Percentiles rank a stretch among this genome's conserved stretches.
These are phyloP conservation scores for Siniperca obscura DNA, from an alignment of 2,797 vertebrate genomes.

Conservation along the genomic window DNA sequence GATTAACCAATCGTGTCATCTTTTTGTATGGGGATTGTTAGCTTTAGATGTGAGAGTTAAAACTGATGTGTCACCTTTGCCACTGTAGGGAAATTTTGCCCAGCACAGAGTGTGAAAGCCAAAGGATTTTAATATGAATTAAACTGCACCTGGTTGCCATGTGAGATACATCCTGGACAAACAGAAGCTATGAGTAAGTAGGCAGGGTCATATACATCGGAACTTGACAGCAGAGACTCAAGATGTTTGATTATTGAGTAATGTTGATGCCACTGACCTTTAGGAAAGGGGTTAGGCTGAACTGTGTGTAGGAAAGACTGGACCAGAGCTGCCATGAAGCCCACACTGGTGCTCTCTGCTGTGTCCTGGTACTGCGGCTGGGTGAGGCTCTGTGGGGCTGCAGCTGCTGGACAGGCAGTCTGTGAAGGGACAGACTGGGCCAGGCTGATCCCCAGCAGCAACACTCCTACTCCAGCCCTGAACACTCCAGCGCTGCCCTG, in stretches of 20 bases:
- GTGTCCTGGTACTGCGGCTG: conserved; percentile 66
- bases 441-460: conserved; percentile 64
- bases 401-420: conserved; percentile 49
- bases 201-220: too few relatives aligned
- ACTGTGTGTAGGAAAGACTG: conserved; percentile 87
- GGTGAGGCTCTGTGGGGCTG: conserved; percentile 54
- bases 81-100: background rate
- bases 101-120: background rate
- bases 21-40: background rate
- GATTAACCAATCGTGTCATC: conserved; percentile 29
- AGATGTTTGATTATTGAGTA: conserved; percentile 3
- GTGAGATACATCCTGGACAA: background rate
- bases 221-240: background rate
- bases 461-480: conserved; percentile 27
- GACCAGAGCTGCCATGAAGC: conserved; percentile 80
- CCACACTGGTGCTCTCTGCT: conserved; percentile 7
- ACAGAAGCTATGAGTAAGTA: background rate
- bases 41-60: background rate
- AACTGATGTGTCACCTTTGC: background rate
- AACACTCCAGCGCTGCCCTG: background rate
- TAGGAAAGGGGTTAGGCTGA: conserved; percentile 87
- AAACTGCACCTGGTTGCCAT: background rate
- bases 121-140: conserved; percentile 31
- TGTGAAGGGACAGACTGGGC: conserved; percentile 39
- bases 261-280: conserved; percentile 79